These are phyloP conservation scores for Hydropsyche betteni DNA, from an alignment of 2,888 invertebrate genomes.

Conservation along the genomic window DNA sequence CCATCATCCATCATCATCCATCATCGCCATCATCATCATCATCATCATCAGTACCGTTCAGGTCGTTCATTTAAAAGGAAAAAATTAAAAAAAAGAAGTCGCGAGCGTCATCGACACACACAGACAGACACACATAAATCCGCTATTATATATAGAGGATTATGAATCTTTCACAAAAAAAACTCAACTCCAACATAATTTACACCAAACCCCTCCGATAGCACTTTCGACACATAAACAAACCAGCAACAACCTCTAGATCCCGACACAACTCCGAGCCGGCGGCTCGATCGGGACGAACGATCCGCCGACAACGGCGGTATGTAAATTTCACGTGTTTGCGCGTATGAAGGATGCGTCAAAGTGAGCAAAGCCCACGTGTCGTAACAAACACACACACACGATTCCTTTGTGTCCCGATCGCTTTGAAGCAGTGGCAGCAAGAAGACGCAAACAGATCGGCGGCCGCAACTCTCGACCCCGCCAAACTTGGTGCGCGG, in stretches of 20 bases:
- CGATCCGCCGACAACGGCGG: neutral
- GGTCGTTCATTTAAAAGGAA: too few species aligned
- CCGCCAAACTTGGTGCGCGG: constrained; percentile 30
- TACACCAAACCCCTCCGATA: too few species aligned
- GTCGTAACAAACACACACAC: neutral
- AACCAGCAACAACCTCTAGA: neutral
- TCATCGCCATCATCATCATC: too few species aligned
- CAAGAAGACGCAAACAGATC: constrained; percentile 38
- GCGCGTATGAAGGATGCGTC: too few species aligned
- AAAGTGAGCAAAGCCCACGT: neutral
- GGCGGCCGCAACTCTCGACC: constrained; percentile 32
- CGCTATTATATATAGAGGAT: too few species aligned
- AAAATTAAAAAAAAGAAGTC: too few species aligned
- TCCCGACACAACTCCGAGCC: neutral
- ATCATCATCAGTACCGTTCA: too few species aligned
- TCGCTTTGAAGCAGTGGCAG: constrained; percentile 36
- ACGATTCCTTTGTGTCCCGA: constrained; percentile 30
- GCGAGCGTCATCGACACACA: too few species aligned
- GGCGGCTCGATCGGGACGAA: neutral
- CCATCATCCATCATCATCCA: too few species aligned
- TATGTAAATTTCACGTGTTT: constrained; percentile 11
- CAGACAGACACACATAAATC: too few species aligned
- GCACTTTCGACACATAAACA: constrained; percentile 6
- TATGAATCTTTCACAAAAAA: too few species aligned
- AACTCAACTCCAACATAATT: too few species aligned